phyloP scores from a whole-genome alignment of 1,140 invertebrate genomes.

The Agrypnia vestita region DNA sequence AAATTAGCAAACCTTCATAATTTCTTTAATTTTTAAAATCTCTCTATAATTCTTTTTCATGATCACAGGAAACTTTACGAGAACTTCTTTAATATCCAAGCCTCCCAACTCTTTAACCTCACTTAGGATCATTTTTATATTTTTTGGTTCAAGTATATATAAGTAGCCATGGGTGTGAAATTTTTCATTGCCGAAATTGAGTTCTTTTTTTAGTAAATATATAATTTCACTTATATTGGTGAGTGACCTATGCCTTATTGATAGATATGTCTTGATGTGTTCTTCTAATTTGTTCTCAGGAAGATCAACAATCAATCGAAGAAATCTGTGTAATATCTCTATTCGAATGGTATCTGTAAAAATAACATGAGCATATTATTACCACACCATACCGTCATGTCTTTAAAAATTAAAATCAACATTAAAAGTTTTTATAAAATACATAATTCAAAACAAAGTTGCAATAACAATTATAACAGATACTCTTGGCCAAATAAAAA shows the following conservation, averaged over 20 bases:
- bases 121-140: conserved; percentile 71
- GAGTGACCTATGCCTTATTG: conserved; percentile 73
- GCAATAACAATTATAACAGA: too few species aligned
- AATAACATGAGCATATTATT: conserved; percentile 41
- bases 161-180: conserved; percentile 73
- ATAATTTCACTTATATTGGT: conserved; percentile 70
- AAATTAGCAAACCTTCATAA: conserved; percentile 1
- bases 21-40: conserved; percentile 20
- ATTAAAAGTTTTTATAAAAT: neutral
- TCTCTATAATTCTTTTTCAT: conserved; percentile 64
- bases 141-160: conserved; percentile 71
- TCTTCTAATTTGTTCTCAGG: conserved; percentile 68
- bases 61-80: conserved; percentile 72
- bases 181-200: conserved; percentile 69
- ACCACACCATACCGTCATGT: conserved; percentile 11
- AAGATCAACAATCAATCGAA: conserved; percentile 70
- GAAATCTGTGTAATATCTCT: conserved; percentile 69
- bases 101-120: conserved; percentile 71
- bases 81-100: conserved; percentile 70
- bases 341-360: conserved; percentile 70
- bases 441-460: neutral
- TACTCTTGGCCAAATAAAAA: neutral
- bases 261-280: conserved; percentile 71
- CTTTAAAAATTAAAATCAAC: conserved; percentile 17
- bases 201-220: conserved; percentile 67